phyloP scores from a whole-genome alignment of 2,113 vertebrate genomes.

The Callionymus lyra region DNA sequence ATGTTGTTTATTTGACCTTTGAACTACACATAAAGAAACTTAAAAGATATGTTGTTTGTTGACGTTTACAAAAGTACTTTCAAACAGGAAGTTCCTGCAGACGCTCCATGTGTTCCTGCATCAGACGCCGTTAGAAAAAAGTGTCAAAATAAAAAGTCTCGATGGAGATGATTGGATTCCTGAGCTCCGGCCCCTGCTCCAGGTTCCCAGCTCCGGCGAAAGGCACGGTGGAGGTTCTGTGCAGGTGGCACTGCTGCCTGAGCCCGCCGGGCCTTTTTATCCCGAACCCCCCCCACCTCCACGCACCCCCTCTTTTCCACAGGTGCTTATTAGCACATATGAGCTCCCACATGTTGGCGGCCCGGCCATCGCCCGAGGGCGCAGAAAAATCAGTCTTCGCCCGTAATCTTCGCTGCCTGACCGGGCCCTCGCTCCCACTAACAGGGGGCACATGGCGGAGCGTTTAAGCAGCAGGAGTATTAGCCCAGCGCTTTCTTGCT shows the following conservation, averaged over 20 bases:
- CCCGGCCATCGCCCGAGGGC: constrained; percentile 55
- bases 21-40: too few species aligned
- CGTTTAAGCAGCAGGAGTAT: constrained; percentile 46
- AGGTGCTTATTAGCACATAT: constrained; percentile 77
- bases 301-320: constrained; percentile 54
- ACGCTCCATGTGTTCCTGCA: too few species aligned
- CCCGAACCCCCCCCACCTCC: constrained; percentile 19
- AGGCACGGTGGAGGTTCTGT: constrained; percentile 60
- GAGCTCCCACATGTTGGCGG: constrained; percentile 70
- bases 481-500: constrained; percentile 15
- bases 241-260: constrained; percentile 60
- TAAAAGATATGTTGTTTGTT: too few species aligned
- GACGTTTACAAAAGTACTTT: too few species aligned
- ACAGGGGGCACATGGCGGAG: constrained; percentile 44
- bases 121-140: too few species aligned
- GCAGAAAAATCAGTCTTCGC: constrained; percentile 63
- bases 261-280: constrained; percentile 53
- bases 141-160: neutral
- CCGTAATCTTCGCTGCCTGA: constrained; percentile 66
- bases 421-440: constrained; percentile 43
- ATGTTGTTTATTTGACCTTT: too few species aligned
- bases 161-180: constrained; percentile 3
- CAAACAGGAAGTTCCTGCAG: too few species aligned
- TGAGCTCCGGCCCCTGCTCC: constrained; percentile 12
- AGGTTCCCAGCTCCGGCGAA: constrained; percentile 31